Base-by-base conservation (phyloP, 2,888 invertebrate genomes). In the Pyrochroa serraticornis region DNA sequence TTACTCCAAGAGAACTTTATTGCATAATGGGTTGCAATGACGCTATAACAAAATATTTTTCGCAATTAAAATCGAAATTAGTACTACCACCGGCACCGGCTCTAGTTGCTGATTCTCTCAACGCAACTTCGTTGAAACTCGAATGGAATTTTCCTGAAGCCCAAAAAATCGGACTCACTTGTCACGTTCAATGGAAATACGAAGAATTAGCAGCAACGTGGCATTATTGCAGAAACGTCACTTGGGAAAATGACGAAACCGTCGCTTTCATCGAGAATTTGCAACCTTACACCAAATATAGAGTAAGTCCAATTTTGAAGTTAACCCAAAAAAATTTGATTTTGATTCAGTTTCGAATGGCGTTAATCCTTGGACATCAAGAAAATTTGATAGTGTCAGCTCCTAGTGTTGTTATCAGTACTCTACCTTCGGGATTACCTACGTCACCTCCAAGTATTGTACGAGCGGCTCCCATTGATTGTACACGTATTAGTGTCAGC, bases 211-310 rank as follows among this genome's bases (percentile, higher is more conserved):
- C 86, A 3, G 86, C 85, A 45, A 84, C 87, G 13, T 95, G 95
- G 95, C 90, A 91, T 74, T 92, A 91, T 76, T 92, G 90, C 75
- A 83, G 87, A 42, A 89, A 90, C 73, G 86, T 87, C 68, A 87
- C 86, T 44, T 88, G 89, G 83, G 84, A 85, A 1, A 69, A 78
- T 31, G 71, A 78, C 47, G 81, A 81, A 57, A 85, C 87, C 36
- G 52, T 68, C 9, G 90, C 90, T 67, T 84, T 85, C 22, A 88
- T 95, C 6, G 87, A 90, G 64, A 87, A 90, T 66, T 82, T 96
- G 44, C 87, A 90, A 65, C 95, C 96, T 0, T 95, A 92, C 75
- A 92, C 94, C 0, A 92, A 91, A 75, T 96, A 96, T 76, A 86
- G 90, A 83, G 95, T 95, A 81, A 81, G 83, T 75, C 12, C 10